Evolutionary conservation across 2,797 vertebrate species (phyloP), one percentile per base, ranked within the genome.

Genomic region (Loris lydekkerianus): DNA sequence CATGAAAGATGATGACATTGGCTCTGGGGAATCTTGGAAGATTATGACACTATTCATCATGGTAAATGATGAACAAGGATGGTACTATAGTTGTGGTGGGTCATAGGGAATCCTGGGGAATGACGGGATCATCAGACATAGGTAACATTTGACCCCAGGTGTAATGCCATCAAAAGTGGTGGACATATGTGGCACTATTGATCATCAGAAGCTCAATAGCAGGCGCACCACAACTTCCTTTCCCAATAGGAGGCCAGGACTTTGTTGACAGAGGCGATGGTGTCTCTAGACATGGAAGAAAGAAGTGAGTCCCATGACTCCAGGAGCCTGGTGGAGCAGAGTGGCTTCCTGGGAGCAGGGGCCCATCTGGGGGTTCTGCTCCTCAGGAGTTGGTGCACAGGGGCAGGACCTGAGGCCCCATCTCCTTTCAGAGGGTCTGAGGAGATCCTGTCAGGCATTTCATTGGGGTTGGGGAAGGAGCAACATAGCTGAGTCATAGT

Each of bases 241-340:
- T n/a, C 84, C 67, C 58, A 34, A 4, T 11, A 84, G 86, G 77
- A 83, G 90, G 63, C 61, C 43, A 56, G 69, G 78, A 27, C 63
- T 83, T 73, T 37, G 69, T 63, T 63, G 86, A 23, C 7, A 90
- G 87, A 83, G 17, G 27, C 0, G 10, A 40, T 14, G n/a, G 18
- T 29, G 53, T 95, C 95, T 86, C 86, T 65, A 53, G 72, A 56
- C 77, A 72, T 29, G 88, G 85, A 77, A 92, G 90, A 81, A 85
- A 70, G 70, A 83, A 17, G n/a, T 63, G 82, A 46, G 40, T 78
- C 40, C 63, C 43, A 67, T 70, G 82, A 56, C 65, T 65, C 40
- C 4, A 21, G 77, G 60, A 94, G 72, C 27, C 75, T 60, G 31
- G 43, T 11, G 49, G 70, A 27, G 58, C 60, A 76, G 75, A 31